phyloP scores from a whole-genome alignment of 2,797 vertebrate species.

The Myiotriccus ornatus region DNA sequence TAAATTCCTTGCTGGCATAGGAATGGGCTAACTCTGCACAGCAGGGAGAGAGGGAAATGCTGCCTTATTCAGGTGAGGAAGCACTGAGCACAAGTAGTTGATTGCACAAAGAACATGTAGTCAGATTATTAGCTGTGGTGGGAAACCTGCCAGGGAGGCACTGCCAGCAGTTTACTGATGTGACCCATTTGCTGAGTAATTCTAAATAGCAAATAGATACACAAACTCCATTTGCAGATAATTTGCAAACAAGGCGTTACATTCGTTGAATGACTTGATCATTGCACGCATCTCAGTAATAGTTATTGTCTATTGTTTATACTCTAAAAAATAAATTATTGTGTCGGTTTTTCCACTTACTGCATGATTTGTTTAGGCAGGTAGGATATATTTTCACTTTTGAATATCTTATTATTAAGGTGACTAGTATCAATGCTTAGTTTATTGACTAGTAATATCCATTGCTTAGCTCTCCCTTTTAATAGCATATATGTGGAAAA shows the following conservation, averaged over 20 bases:
- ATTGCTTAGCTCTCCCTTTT: background rate
- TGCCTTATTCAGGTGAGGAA: background rate
- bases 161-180: background rate
- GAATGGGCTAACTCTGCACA: rapidly evolving
- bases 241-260: background rate
- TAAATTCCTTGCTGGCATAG: background rate
- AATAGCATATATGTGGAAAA: background rate
- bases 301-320: background rate
- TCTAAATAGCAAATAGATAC: background rate
- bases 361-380: background rate
- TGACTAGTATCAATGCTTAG: background rate
- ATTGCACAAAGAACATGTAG: background rate
- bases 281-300: background rate
- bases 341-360: background rate
- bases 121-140: background rate
- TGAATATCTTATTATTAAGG: background rate
- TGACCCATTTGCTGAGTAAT: constrained; percentile 13
- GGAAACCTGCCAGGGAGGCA: background rate
- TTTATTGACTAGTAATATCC: background rate
- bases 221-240: background rate
- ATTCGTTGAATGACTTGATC: background rate
- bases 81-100: background rate
- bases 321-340: background rate
- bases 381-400: constrained; percentile 6
- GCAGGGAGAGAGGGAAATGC: background rate